phyloP scores from a whole-genome alignment of 2,113 vertebrate genomes.

The Oncorhynchus gorbuscha region DNA sequence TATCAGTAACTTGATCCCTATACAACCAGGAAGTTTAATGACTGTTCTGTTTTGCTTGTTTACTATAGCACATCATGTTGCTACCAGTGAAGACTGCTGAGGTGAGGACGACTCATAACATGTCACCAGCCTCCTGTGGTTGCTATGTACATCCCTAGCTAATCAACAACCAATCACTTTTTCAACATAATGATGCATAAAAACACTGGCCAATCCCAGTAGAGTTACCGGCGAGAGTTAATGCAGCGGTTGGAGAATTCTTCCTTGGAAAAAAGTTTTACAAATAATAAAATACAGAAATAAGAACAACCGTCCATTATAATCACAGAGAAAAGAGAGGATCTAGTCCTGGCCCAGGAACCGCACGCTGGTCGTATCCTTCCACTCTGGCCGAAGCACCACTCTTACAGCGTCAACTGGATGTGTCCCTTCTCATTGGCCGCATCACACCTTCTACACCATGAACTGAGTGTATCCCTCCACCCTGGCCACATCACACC shows the following conservation, averaged over 20 bases:
- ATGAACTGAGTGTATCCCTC: too few species aligned
- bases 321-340: not conserved
- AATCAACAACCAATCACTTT: too few species aligned
- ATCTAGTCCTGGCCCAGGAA: not conserved
- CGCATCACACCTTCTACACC: too few species aligned
- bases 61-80: too few species aligned
- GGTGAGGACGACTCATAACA: too few species aligned
- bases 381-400: not conserved
- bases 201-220: not conserved
- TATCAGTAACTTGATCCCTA: not conserved
- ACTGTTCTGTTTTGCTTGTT: not conserved
- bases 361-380: not conserved
- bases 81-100: too few species aligned
- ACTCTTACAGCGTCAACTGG: not conserved
- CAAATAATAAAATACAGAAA: not conserved
- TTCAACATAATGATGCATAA: not conserved
- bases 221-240: not conserved
- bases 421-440: too few species aligned
- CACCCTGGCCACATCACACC: too few species aligned
- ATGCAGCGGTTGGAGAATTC: not conserved
- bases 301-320: not conserved
- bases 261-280: too few species aligned
- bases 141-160: too few species aligned
- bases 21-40: not conserved
- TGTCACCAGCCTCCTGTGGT: too few species aligned